These are phyloP conservation scores for Recurvirostra avosetta DNA, from an alignment of 2,113 vertebrate species.

Conservation along the genomic window DNA sequence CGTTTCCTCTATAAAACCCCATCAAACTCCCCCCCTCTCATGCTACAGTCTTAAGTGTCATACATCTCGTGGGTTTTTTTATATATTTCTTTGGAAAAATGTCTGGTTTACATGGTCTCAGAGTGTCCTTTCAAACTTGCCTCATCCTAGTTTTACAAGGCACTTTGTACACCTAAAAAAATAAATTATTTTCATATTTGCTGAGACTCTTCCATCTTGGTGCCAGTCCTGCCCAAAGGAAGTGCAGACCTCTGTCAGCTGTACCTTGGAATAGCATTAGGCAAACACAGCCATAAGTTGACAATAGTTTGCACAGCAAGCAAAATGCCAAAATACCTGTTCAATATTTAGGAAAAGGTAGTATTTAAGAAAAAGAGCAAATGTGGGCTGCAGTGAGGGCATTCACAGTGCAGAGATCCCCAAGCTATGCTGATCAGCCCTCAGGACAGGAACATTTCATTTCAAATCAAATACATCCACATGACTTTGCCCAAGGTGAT, in stretches of 20 bases:
- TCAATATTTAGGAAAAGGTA: neutral
- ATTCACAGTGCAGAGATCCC: neutral
- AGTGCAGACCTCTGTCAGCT: neutral
- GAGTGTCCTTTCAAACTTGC: neutral
- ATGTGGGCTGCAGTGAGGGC: neutral
- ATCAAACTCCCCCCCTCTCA: neutral
- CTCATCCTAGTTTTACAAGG: neutral
- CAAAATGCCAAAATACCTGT: neutral
- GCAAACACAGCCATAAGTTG: neutral
- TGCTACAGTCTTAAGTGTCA: neutral
- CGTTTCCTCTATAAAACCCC: neutral
- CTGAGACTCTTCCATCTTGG: neutral
- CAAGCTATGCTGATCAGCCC: neutral
- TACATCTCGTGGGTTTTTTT: neutral
- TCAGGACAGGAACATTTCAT: neutral
- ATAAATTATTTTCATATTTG: conserved; percentile 64
- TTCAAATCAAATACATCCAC: neutral
- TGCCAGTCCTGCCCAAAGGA: neutral
- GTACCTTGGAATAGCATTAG: neutral
- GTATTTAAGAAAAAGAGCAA: neutral
- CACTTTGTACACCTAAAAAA: conserved; percentile 50
- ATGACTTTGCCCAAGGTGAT: neutral
- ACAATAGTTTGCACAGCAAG: neutral
- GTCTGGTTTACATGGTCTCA: neutral
- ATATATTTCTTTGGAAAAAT: neutral